A percentile compares a stretch with the other conserved stretches of the same genome.
These are phyloP conservation scores for Marronus borbonicus DNA, from an alignment of 2,888 invertebrate genomes.

Conservation along the genomic window DNA sequence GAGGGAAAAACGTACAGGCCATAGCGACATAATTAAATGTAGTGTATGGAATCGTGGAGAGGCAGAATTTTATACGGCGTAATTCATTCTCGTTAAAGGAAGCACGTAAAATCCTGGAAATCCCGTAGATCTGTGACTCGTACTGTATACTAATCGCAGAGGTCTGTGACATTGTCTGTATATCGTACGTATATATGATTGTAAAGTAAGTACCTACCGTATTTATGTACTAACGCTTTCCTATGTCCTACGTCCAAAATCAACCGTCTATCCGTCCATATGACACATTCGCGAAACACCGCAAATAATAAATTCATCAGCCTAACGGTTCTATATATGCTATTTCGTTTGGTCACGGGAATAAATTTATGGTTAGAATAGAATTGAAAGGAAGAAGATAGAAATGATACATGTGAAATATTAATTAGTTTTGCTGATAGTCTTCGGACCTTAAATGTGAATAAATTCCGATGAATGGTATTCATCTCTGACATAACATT, in stretches of 20 bases:
- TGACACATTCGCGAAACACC: slow-evolving; percentile 6
- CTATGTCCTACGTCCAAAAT: background rate
- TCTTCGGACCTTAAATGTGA: background rate
- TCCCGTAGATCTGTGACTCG: slow-evolving; percentile 49
- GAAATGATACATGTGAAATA: slow-evolving; percentile 12
- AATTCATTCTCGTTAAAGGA: slow-evolving; percentile 49
- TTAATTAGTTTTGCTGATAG: background rate
- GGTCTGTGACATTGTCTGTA: slow-evolving; percentile 46
- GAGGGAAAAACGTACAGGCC: background rate
- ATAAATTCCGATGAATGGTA: background rate
- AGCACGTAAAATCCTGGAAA: slow-evolving; percentile 51
- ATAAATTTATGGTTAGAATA: background rate
- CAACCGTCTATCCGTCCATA: background rate
- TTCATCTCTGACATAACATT: too few species aligned
- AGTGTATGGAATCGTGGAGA: slow-evolving; percentile 10
- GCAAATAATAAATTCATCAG: background rate
- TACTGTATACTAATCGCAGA: slow-evolving; percentile 48
- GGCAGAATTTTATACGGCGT: slow-evolving; percentile 21
- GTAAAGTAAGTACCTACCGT: background rate
- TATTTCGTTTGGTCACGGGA: background rate
- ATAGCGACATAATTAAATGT: slow-evolving; percentile 42
- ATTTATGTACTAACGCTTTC: background rate
- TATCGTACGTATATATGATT: slow-evolving; percentile 44
- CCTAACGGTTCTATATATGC: background rate
- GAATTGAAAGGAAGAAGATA: slow-evolving; percentile 4